Conservation (phyloP, 2,888 invertebrate species). For the Ornithoptera priamus region DNA sequence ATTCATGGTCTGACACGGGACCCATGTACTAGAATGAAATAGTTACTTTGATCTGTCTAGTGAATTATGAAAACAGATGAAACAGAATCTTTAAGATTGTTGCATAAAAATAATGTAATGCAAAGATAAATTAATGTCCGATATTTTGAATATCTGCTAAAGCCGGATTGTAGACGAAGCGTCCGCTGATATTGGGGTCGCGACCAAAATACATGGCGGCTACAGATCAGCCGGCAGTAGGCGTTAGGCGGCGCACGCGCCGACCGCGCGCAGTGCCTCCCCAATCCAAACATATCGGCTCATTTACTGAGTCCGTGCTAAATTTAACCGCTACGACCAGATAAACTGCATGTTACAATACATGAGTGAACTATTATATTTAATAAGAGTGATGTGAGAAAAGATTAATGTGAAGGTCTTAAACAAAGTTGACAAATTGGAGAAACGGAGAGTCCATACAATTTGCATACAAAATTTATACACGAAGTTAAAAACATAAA, state of each 20-base stretch:
- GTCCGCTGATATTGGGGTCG: slow-evolving; percentile 74
- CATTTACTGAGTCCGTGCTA: slow-evolving; percentile 67
- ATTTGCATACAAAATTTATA: slow-evolving; percentile 33
- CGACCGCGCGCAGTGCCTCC: slow-evolving; percentile 66
- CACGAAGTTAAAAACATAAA: slow-evolving; percentile 63
- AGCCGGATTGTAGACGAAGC: slow-evolving; percentile 76
- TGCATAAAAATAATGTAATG: slow-evolving; percentile 14
- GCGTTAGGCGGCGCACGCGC: slow-evolving; percentile 72
- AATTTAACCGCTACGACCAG: slow-evolving; percentile 75
- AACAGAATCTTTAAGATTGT: not conserved
- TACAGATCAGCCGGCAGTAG: slow-evolving; percentile 69
- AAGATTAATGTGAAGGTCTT: slow-evolving; percentile 50
- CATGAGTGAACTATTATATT: slow-evolving; percentile 59
- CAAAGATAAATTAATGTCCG: slow-evolving; percentile 30
- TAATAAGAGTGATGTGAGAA: slow-evolving; percentile 60
- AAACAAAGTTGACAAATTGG: slow-evolving; percentile 48
- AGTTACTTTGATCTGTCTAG: not conserved
- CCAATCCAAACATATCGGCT: slow-evolving; percentile 65
- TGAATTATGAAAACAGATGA: not conserved
- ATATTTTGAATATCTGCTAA: slow-evolving; percentile 72
- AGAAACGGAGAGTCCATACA: slow-evolving; percentile 36
- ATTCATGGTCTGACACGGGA: not conserved
- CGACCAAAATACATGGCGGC: slow-evolving; percentile 76
- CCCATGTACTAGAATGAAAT: no score
- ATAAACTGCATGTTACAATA: slow-evolving; percentile 69